Evolutionary conservation across 37 sponge, comb jelly and placozoan species (phyloP).

Genomic region (Corticium candelabrum): DNA sequence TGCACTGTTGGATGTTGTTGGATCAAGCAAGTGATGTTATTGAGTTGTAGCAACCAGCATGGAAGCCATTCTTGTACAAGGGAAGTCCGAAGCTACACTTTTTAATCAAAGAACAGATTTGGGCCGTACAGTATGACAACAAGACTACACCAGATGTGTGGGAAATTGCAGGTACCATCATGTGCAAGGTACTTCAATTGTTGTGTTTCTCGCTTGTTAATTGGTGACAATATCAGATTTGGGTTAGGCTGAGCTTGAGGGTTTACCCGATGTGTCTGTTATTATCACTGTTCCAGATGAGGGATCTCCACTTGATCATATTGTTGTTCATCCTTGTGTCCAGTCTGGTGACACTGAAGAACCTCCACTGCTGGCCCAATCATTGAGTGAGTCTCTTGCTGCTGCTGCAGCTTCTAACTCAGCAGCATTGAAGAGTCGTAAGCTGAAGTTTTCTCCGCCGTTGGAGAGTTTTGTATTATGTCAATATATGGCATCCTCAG

Average conservation of each 20-base stretch:
- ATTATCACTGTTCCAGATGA: conserved; percentile 44
- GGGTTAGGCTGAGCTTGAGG: conserved; percentile 74
- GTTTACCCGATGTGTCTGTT: conserved; percentile 60
- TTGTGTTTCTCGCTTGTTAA: neutral
- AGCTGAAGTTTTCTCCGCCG: conserved; percentile 70
- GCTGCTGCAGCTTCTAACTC: neutral
- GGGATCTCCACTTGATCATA: conserved; percentile 37
- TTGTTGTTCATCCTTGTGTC: conserved; percentile 73
- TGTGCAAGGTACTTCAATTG: conserved; percentile 45
- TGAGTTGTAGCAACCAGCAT: conserved; percentile 57
- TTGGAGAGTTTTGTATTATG: conserved; percentile 56
- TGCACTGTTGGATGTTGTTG: neutral
- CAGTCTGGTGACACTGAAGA: conserved; percentile 26
- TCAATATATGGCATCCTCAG: conserved; percentile 35
- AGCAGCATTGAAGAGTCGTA: conserved; percentile 16
- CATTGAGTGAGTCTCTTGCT: no score
- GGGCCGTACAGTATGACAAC: conserved; percentile 29
- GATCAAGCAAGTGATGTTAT: neutral
- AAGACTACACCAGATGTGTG: conserved; percentile 16
- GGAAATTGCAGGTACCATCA: conserved; percentile 58
- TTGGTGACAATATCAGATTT: neutral
- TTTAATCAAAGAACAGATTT: conserved; percentile 51
- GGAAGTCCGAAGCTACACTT: conserved; percentile 41
- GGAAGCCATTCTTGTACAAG: conserved; percentile 45
- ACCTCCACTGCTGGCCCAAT: neutral